Evolutionary conservation across 1,140 invertebrate species (phyloP).

Genomic region (Parapsyche elsis): DNA sequence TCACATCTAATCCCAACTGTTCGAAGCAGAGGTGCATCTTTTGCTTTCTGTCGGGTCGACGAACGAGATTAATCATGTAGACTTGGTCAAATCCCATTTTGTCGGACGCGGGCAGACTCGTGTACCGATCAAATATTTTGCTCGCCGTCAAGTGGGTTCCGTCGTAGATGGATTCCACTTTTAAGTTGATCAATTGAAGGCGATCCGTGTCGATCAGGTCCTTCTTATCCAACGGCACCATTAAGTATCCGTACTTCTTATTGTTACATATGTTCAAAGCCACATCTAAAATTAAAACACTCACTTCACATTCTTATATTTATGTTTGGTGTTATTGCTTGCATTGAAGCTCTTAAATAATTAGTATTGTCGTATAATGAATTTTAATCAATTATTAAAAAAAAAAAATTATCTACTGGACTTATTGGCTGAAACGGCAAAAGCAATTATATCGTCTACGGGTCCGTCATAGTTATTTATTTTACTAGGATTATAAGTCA

Average conservation of each 20-base stretch:
- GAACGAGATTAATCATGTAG: slow-evolving; percentile 91
- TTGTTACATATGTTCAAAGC: slow-evolving; percentile 85
- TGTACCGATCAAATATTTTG: slow-evolving; percentile 63
- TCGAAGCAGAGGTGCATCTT: slow-evolving; percentile 85
- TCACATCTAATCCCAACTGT: slow-evolving; percentile 82
- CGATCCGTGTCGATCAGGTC: slow-evolving; percentile 74
- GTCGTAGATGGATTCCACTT: slow-evolving; percentile 67
- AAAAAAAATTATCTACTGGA: too few species aligned
- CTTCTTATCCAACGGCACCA: slow-evolving; percentile 80
- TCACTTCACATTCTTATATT: background rate
- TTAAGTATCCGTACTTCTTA: slow-evolving; percentile 83
- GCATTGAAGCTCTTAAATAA: too few species aligned
- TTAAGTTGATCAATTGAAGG: slow-evolving; percentile 82
- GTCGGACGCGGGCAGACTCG: slow-evolving; percentile 67
- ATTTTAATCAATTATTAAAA: too few species aligned
- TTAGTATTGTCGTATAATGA: background rate
- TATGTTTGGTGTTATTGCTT: too few species aligned
- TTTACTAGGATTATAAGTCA: slow-evolving; percentile 82
- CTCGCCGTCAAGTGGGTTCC: slow-evolving; percentile 61
- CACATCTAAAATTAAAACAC: slow-evolving; percentile 67
- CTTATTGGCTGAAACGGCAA: slow-evolving; percentile 86
- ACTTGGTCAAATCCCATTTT: slow-evolving; percentile 80
- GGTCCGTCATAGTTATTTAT: slow-evolving; percentile 78
- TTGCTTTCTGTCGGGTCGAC: slow-evolving; percentile 80
- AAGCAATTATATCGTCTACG: slow-evolving; percentile 93